Evolutionary conservation across 2,113 vertebrate species (phyloP).

Genomic region (Hylia prasina): DNA sequence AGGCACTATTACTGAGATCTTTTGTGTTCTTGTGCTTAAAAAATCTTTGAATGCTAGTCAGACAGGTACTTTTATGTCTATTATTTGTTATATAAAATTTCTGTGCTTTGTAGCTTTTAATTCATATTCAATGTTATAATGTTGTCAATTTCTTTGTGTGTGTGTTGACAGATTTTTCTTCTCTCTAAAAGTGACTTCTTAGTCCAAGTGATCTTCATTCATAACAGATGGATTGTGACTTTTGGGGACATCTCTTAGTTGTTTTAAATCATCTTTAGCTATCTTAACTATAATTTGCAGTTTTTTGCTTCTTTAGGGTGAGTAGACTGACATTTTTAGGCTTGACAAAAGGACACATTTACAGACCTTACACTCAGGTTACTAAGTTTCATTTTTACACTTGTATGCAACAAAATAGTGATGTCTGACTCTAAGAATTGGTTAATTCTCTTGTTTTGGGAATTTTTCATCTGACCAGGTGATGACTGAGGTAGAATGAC

Average conservation of each 20-base stretch:
- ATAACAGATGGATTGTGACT: background rate
- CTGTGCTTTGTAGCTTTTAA: background rate
- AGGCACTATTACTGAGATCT: background rate
- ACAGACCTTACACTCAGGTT: background rate
- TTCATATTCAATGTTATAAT: background rate
- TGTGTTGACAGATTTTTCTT: background rate
- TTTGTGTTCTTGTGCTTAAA: background rate
- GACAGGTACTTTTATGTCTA: background rate
- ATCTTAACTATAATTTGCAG: background rate
- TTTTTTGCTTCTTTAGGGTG: background rate
- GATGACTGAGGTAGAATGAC: background rate
- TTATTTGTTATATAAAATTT: background rate
- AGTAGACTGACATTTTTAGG: background rate
- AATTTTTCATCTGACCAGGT: background rate
- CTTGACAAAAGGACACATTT: background rate
- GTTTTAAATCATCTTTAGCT: background rate
- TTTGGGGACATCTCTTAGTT: background rate
- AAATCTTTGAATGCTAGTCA: background rate
- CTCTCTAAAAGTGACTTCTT: background rate
- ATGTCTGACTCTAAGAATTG: background rate
- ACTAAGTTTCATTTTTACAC: background rate
- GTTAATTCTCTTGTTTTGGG: background rate
- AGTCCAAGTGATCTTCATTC: background rate
- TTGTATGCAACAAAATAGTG: background rate
- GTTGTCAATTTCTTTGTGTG: background rate